These are phyloP conservation scores for Paragorgia papillata DNA, from an alignment of 92 coral and sea anemone genomes.

Conservation along the genomic window DNA sequence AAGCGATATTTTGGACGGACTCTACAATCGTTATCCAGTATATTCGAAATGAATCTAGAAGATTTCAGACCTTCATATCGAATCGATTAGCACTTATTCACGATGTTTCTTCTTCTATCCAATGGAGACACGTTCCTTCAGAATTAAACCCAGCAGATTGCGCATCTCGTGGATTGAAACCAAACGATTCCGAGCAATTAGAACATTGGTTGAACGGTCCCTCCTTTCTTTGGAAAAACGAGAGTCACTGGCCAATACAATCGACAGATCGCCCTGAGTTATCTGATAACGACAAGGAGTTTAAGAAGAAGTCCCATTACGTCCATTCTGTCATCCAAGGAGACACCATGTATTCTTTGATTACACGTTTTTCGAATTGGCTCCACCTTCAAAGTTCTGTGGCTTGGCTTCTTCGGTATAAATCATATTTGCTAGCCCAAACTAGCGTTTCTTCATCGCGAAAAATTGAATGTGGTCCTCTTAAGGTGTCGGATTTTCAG, in stretches of 20 bases:
- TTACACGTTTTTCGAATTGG: slow-evolving; percentile 39
- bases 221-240: slow-evolving; percentile 22
- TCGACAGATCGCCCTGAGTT: slow-evolving; percentile 7
- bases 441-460: background rate
- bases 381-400: slow-evolving; percentile 36
- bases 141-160: slow-evolving; percentile 47
- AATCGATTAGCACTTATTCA: slow-evolving; percentile 43
- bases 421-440: background rate
- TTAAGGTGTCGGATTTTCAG: slow-evolving; percentile 32
- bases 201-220: slow-evolving; percentile 53
- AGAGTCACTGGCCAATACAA: slow-evolving; percentile 26
- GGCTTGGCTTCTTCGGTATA: slow-evolving; percentile 42
- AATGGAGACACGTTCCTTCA: slow-evolving; percentile 33
- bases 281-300: slow-evolving; percentile 33
- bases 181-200: slow-evolving; percentile 25
- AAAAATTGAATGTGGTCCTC: background rate
- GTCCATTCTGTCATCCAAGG: background rate
- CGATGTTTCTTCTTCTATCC: slow-evolving; percentile 19
- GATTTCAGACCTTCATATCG: slow-evolving; percentile 51
- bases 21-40: slow-evolving; percentile 53
- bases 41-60: slow-evolving; percentile 39
- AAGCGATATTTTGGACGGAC: slow-evolving; percentile 59
- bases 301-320: background rate
- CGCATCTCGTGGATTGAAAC: slow-evolving; percentile 46
- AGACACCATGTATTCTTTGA: background rate